Conservation (phyloP, 2,797 vertebrate species). For the Cheirogaleus major region DNA sequence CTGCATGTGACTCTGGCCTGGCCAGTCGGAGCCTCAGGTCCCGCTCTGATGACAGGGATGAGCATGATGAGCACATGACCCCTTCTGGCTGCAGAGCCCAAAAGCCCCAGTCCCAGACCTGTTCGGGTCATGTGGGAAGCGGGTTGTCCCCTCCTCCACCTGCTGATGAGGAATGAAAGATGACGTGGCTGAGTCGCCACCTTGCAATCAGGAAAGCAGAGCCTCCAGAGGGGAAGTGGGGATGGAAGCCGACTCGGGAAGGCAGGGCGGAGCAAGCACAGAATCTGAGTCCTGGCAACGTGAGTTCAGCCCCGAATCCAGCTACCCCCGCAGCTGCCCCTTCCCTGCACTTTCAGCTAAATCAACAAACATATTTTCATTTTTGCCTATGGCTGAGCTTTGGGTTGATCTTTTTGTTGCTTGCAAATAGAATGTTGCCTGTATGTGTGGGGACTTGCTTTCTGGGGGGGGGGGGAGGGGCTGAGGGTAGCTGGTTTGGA, state of each 20-base stretch:
- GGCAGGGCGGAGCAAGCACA: neutral
- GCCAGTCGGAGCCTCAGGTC: neutral
- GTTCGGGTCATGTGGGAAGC: neutral
- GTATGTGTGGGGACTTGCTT: neutral
- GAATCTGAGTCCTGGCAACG: neutral
- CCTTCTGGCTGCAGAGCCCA: neutral
- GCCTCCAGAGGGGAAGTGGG: neutral
- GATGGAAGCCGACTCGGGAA: neutral
- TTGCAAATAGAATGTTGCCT: neutral
- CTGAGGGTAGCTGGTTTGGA: neutral
- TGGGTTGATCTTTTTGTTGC: no score
- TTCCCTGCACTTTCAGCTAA: neutral
- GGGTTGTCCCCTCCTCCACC: rapidly evolving
- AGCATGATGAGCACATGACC: neutral
- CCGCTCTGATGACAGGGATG: neutral
- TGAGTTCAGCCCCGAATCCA: neutral
- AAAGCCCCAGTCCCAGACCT: neutral
- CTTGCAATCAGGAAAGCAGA: neutral
- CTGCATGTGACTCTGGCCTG: neutral
- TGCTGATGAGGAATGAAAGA: neutral
- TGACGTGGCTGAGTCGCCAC: neutral
- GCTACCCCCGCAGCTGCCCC: no score
- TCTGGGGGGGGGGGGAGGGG: neutral
- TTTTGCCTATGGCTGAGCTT: neutral
- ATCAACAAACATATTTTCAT: neutral